Evolutionary conservation across 2,113 vertebrate genomes (phyloP), one percentile per base, ranked within the genome.

Genomic region (Gorsachius goisagi): DNA sequence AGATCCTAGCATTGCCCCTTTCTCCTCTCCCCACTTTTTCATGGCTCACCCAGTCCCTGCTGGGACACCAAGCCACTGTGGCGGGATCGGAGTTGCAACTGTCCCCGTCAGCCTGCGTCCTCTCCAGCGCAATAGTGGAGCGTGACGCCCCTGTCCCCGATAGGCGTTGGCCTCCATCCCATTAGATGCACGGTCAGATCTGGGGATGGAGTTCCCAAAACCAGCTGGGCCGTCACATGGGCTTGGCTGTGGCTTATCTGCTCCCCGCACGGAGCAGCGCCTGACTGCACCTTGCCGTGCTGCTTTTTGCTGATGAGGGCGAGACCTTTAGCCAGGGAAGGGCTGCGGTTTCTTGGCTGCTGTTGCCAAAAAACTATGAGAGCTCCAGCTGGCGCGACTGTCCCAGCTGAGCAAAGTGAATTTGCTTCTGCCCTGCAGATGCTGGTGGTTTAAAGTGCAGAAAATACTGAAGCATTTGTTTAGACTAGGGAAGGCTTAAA

Each of bases 351-450:
- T 62, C 52, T 56, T 50, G 39, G 56, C 55, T 64, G n/a, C 9
- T 39, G 69, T 85, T 7, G 2, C 11, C 45, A 69, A 56, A 89
- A 93, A 7, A 19, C 53, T 53, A 6, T 0, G 5, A 55, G 44
- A 13, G 6, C 10, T 74, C 10, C 26, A 27, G 59, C 47, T 5
- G 4, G 10, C 16, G 3, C 0, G 0, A 1, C 56, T 1, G 3
- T 68, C 32, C 52, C 1, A 1, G 23, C 17, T 19, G 44, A 56
- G 60, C 45, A 37, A 12, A 50, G 11, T 13, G 12, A 64, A 32
- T 77, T 32, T 3, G 6, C 32, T 83, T 75, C 58, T 56, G 71
- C 15, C 1, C 0, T 28, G 16, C 52, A 35, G n/a, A 44, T 21
- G 17, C 17, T 7, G 35, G 23, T 22, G 26, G 6, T 47, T 64